phyloP scores from a whole-genome alignment of 2,113 vertebrate genomes.

The Myocastor coypus region DNA sequence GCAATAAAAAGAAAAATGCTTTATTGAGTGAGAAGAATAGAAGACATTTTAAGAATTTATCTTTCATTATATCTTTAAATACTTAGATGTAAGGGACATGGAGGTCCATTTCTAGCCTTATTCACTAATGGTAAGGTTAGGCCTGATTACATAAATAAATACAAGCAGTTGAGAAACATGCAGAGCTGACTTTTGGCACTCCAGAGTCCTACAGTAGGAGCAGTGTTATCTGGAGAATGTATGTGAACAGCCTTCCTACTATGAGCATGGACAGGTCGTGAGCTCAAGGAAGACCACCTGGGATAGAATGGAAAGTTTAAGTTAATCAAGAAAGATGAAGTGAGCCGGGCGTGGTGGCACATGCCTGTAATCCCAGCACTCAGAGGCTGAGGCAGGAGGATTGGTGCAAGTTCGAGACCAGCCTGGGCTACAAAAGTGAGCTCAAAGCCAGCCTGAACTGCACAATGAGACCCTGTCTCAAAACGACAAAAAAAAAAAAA shows the following conservation, averaged over 20 bases:
- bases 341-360: no score
- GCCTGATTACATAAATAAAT: background rate
- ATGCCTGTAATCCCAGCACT: no score
- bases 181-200: background rate
- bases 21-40: background rate
- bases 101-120: background rate
- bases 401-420: no score
- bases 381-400: no score
- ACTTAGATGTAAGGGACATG: conserved; percentile 22
- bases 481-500: no score
- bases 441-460: no score
- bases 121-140: background rate
- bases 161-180: background rate
- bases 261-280: background rate
- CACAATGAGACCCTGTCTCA: no score
- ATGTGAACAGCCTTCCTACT: background rate
- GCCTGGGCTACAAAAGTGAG: no score
- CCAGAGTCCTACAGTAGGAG: background rate
- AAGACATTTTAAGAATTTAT: conserved; percentile 11
- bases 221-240: background rate
- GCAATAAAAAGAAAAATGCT: background rate
- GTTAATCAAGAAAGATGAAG: background rate
- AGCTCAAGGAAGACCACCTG: no score
- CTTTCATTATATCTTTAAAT: conserved; percentile 32
- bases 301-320: background rate